A percentile compares a stretch with the other conserved stretches of the same genome.
phyloP scores from a whole-genome alignment of 2,797 vertebrate genomes.

The Gouania willdenowi region DNA sequence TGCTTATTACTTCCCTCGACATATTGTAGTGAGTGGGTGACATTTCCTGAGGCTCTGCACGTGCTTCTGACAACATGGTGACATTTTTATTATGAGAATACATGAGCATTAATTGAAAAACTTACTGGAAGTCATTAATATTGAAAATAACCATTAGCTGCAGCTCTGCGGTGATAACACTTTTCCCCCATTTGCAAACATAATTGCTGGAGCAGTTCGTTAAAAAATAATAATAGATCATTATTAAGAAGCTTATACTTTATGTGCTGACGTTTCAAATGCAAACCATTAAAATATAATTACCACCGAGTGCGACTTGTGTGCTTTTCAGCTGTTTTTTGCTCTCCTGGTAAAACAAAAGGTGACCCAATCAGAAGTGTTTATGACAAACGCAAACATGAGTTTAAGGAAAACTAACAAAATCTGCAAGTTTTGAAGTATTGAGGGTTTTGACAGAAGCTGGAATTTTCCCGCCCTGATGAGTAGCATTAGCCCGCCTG shows the following conservation, averaged over 20 bases:
- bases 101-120: not conserved
- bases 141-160: not conserved
- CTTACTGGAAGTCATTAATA: not conserved
- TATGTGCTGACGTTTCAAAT: no score
- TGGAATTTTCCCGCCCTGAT: slow-evolving; percentile 30
- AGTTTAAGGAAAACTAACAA: no score
- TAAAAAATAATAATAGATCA: not conserved
- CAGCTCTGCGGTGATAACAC: not conserved
- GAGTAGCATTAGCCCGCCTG: slow-evolving; percentile 34
- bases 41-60: not conserved
- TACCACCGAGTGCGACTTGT: no score
- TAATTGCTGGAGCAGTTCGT: not conserved
- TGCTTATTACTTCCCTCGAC: no score
- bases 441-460: no score
- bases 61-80: not conserved
- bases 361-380: no score
- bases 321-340: no score
- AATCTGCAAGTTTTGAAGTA: no score
- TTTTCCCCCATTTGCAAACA: not conserved
- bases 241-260: not conserved
- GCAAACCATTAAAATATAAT: no score
- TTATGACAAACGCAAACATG: slow-evolving; percentile 6
- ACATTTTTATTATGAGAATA: not conserved
- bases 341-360: no score
- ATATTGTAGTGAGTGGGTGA: not conserved